Percentiles rank a stretch among this genome's conserved stretches.
These are phyloP conservation scores for Aplodontia rufa DNA, from an alignment of 2,113 vertebrate species.

Conservation along the genomic window DNA sequence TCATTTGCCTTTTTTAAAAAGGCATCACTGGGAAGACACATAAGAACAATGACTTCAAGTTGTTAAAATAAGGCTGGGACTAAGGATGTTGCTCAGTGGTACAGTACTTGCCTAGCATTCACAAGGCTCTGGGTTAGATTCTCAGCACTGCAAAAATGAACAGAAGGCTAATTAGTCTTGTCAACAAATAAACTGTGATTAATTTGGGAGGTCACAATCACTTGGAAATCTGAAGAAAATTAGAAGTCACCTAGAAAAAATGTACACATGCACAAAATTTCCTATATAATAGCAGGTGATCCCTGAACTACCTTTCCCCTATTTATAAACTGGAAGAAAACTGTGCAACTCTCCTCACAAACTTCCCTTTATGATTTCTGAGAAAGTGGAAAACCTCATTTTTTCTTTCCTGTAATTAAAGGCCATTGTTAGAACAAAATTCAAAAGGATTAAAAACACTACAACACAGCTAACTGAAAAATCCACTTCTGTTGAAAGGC, in stretches of 20 bases:
- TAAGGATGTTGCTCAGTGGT: background rate
- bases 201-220: background rate
- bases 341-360: too few species aligned
- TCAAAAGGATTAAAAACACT: conserved; percentile 29
- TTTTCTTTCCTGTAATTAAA: background rate
- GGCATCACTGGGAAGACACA: background rate
- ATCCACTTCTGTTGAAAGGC: background rate
- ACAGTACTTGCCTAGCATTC: background rate
- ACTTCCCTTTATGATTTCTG: background rate
- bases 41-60: background rate
- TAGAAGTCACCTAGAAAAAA: background rate
- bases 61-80: background rate
- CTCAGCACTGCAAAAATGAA: background rate
- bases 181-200: background rate
- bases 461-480: background rate
- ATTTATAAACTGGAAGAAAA: background rate
- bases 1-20: background rate
- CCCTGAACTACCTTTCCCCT: background rate
- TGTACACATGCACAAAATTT: background rate
- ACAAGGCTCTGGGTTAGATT: background rate
- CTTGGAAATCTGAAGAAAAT: background rate
- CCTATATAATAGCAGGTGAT: background rate
- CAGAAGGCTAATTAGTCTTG: background rate
- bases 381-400: background rate
- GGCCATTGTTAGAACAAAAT: background rate